A percentile compares a stretch with the other conserved stretches of the same genome.
Conservation (phyloP, 2,888 invertebrate genomes). For the Stenchaetothrips biformis region DNA sequence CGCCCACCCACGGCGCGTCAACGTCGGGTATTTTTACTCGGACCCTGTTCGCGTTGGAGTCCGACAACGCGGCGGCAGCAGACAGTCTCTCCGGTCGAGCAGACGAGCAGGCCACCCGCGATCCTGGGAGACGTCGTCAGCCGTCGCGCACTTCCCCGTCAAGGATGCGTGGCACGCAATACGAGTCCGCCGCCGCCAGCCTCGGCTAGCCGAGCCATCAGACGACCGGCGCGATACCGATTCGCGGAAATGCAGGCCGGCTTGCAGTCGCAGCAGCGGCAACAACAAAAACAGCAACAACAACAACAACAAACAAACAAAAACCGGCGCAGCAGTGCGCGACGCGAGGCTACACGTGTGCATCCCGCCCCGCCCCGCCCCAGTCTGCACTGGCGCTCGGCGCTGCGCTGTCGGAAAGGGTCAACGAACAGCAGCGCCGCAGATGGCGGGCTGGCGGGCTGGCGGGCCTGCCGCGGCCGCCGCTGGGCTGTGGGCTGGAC, state of each 20-base stretch:
- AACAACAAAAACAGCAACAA: neutral
- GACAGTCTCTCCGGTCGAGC: too few species aligned
- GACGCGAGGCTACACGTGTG: neutral
- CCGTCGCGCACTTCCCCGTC: neutral
- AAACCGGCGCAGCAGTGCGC: neutral
- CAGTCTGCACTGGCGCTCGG: neutral
- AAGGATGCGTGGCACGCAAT: neutral
- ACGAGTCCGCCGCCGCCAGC: neutral
- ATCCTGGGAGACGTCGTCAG: neutral
- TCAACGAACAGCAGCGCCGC: neutral
- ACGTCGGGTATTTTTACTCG: too few species aligned
- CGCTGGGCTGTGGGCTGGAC: too few species aligned
- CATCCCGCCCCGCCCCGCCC: neutral
- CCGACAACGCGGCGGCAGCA: too few species aligned
- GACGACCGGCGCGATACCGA: neutral
- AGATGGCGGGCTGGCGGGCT: too few species aligned
- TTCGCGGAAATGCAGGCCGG: neutral
- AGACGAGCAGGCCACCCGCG: too few species aligned
- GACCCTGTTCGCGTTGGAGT: too few species aligned
- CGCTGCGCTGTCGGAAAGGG: neutral
- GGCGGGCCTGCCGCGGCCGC: neutral
- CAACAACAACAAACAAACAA: too few species aligned
- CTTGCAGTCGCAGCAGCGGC: neutral
- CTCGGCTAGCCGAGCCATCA: too few species aligned
- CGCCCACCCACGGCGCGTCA: neutral